Conservation (phyloP, 2,888 invertebrate genomes). For the Drosophila tanythrix region DNA sequence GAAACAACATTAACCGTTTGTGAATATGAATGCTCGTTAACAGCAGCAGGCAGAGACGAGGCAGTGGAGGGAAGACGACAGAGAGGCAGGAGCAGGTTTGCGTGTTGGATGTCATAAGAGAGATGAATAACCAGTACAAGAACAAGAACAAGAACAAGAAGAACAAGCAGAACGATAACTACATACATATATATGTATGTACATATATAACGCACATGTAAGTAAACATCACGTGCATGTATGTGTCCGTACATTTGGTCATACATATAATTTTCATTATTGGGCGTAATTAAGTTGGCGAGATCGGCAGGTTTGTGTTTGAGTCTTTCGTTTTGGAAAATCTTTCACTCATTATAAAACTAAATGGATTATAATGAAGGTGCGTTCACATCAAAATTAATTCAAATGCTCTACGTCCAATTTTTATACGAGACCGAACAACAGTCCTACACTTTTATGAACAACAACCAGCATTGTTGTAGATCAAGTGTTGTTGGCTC, state of each 20-base stretch:
- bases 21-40: constrained; percentile 72
- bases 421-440: neutral
- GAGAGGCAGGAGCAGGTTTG: constrained; percentile 33
- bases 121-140: constrained; percentile 27
- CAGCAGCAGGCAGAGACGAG: neutral
- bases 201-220: neutral
- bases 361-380: constrained; percentile 46
- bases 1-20: constrained; percentile 67
- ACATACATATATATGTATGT: neutral
- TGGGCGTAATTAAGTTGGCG: constrained; percentile 60
- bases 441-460: constrained; percentile 12
- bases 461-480: constrained; percentile 3
- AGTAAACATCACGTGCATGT: constrained; percentile 7
- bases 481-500: neutral
- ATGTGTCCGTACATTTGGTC: neutral
- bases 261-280: constrained; percentile 45
- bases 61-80: neutral
- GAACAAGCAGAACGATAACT: constrained; percentile 30
- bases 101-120: constrained; percentile 62
- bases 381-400: constrained; percentile 54
- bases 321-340: constrained; percentile 55
- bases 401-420: constrained; percentile 30
- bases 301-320: constrained; percentile 63
- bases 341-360: constrained; percentile 36
- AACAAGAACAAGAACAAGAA: constrained; percentile 1